phyloP scores from a whole-genome alignment of 64 coral and sea anemone genomes.

The Dendrophyllia cribrosa region DNA sequence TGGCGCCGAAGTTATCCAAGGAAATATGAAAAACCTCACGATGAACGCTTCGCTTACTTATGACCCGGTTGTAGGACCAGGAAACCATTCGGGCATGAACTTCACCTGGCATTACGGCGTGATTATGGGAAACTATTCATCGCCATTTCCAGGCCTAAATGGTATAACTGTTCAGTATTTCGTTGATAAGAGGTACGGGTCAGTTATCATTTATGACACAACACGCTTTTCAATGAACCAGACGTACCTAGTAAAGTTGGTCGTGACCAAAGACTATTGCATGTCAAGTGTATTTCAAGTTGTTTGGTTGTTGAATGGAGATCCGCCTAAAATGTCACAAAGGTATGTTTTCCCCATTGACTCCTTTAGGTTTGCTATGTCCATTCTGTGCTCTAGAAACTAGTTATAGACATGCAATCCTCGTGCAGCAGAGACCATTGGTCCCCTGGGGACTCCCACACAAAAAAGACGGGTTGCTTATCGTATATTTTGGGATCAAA shows the following conservation, averaged over 20 bases:
- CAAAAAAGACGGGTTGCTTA: too few relatives aligned
- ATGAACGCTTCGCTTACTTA: slow-evolving; percentile 31
- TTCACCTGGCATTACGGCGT: slow-evolving; percentile 27
- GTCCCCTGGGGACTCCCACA: too few relatives aligned
- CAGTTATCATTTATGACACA: background rate
- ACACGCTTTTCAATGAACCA: background rate
- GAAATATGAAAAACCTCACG: background rate
- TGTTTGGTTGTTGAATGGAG: background rate
- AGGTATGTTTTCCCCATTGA: background rate
- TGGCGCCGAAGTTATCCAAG: background rate
- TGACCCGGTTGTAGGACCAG: slow-evolving; percentile 56
- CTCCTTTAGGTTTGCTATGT: too few relatives aligned
- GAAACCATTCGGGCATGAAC: slow-evolving; percentile 20
- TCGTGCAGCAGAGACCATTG: too few relatives aligned
- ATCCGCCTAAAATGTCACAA: slow-evolving; percentile 22
- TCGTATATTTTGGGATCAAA: too few relatives aligned
- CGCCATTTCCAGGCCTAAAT: background rate
- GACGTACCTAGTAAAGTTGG: slow-evolving; percentile 6
- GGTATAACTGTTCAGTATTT: background rate
- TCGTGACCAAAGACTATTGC: slow-evolving; percentile 26
- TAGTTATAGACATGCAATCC: too few relatives aligned
- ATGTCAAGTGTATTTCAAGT: background rate
- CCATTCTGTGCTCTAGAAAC: too few relatives aligned
- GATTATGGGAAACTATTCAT: background rate
- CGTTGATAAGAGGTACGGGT: background rate